Conservation (phyloP, 2,797 vertebrate genomes). For the Rhinogobio ventralis region DNA sequence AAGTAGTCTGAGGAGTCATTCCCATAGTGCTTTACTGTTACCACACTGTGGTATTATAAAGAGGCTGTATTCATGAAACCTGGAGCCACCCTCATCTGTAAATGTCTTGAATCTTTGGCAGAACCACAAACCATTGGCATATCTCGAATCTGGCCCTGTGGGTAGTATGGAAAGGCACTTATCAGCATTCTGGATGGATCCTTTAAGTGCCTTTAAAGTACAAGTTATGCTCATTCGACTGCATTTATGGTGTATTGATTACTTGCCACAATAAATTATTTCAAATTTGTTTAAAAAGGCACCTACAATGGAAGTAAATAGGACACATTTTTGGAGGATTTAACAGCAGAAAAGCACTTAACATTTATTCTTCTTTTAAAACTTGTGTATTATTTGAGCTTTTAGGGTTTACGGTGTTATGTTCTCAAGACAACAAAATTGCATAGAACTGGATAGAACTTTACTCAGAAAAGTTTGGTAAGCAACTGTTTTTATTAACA, state of each 20-base stretch:
- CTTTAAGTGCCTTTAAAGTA: not conserved
- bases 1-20: conserved; percentile 28
- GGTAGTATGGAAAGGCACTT: not conserved
- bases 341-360: not conserved
- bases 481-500: not conserved
- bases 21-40: not conserved
- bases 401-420: too few relatives aligned
- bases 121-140: not conserved
- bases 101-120: conserved; percentile 5
- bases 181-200: conserved; percentile 8
- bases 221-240: not conserved
- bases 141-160: not conserved
- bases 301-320: too few relatives aligned
- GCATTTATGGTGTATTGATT: not conserved
- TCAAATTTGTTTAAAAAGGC: not conserved
- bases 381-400: not conserved
- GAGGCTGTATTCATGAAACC: conserved; percentile 12
- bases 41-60: not conserved
- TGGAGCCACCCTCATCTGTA: conserved; percentile 33
- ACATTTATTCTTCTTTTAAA: not conserved
- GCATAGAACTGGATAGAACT: not conserved
- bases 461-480: too few relatives aligned
- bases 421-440: not conserved
- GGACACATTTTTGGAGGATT: not conserved
- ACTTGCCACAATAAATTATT: not conserved